Percentiles rank a stretch among this genome's conserved stretches.
These are phyloP conservation scores for Acrossocheilus fasciatus DNA, from an alignment of 2,797 vertebrate genomes.

Conservation along the genomic window DNA sequence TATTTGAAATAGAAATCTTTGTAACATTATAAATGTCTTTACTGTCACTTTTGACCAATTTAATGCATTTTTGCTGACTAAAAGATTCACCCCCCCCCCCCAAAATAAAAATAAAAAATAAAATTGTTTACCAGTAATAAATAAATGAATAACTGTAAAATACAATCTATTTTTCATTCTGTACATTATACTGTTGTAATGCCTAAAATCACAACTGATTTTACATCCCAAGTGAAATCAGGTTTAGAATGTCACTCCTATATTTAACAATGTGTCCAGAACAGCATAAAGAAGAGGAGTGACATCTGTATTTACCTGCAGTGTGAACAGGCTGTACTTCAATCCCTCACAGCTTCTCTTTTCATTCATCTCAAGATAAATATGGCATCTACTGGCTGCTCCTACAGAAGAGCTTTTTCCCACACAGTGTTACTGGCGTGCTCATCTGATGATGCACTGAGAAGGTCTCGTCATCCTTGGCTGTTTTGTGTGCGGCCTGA, in stretches of 20 bases:
- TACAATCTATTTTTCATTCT: background rate
- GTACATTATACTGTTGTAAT: background rate
- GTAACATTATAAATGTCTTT: background rate
- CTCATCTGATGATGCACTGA: background rate
- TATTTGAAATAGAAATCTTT: background rate
- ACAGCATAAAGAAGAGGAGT: background rate
- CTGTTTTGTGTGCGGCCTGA: background rate
- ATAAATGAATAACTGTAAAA: background rate
- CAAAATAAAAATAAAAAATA: too few relatives aligned
- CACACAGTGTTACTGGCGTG: constrained; percentile 18
- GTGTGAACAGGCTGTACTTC: background rate
- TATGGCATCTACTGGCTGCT: background rate
- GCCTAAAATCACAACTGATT: background rate
- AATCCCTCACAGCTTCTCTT: background rate
- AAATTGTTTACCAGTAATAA: background rate
- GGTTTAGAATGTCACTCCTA: background rate
- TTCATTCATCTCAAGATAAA: background rate
- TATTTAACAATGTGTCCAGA: background rate
- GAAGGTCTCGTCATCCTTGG: background rate
- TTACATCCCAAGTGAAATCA: background rate
- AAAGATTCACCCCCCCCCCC: background rate
- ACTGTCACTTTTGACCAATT: background rate
- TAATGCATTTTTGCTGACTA: background rate
- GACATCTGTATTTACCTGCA: background rate
- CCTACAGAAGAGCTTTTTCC: background rate